Evolutionary conservation across 2,888 invertebrate species (phyloP).

Genomic region (Pristionchus fissidentatus): DNA sequence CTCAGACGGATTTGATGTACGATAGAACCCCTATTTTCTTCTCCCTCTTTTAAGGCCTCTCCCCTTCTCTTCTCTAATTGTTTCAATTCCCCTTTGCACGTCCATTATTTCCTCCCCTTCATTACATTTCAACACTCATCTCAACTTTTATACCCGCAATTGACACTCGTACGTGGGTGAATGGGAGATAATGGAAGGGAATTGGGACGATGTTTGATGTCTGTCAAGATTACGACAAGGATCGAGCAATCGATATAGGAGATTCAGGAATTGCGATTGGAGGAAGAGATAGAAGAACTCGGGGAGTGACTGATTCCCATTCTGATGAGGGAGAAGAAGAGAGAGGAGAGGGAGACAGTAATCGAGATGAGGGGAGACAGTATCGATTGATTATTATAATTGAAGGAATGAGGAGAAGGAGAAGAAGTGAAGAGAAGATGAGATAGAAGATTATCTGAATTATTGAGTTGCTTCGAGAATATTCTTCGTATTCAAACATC

Average conservation of each 20-base stretch:
- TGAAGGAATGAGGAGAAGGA: not conserved
- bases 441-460: slow-evolving; percentile 24
- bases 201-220: slow-evolving; percentile 17
- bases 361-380: not conserved
- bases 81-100: not conserved
- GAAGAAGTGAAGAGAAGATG: not conserved
- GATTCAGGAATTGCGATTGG: slow-evolving; percentile 14
- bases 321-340: not conserved
- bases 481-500: not conserved
- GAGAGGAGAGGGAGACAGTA: not conserved
- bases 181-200: too few species aligned
- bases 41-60: not conserved
- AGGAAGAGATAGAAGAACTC: not conserved
- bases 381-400: slow-evolving; percentile 28
- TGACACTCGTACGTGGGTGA: slow-evolving; percentile 32
- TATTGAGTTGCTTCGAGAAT: not conserved
- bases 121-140: not conserved
- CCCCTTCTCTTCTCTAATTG: slow-evolving; percentile 8
- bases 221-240: not conserved
- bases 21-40: not conserved
- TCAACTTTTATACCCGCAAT: slow-evolving; percentile 5
- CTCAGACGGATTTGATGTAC: not conserved
- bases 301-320: slow-evolving; percentile 35
- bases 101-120: not conserved
- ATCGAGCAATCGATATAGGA: not conserved